These are phyloP conservation scores for Orthosia gracilis DNA, from an alignment of 2,888 invertebrate species.

Conservation along the genomic window DNA sequence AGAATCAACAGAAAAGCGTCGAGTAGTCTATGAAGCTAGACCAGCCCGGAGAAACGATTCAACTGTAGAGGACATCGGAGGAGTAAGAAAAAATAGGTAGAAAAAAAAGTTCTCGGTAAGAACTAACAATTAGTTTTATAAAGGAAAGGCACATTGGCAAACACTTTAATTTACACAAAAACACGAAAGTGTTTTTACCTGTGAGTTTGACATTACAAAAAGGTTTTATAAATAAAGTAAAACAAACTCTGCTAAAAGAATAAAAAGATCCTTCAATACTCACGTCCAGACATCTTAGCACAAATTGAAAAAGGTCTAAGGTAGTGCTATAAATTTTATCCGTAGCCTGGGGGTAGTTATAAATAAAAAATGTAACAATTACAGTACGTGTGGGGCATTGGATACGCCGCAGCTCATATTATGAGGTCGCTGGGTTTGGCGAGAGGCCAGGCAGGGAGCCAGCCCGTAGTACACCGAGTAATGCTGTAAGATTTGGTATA, in stretches of 20 bases:
- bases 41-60: too few relatives aligned
- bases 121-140: neutral
- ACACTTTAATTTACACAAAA: neutral
- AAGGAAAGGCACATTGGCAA: neutral
- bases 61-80: too few relatives aligned
- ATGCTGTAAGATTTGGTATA: neutral
- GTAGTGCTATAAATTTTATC: constrained; percentile 54
- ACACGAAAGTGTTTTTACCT: constrained; percentile 10
- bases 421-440: constrained; percentile 63
- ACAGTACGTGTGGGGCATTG: constrained; percentile 53
- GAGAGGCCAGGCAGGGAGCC: constrained; percentile 50
- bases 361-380: constrained; percentile 65
- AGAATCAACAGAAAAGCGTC: too few relatives aligned
- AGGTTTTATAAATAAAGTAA: constrained; percentile 37
- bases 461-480: neutral
- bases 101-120: too few relatives aligned
- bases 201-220: constrained; percentile 24
- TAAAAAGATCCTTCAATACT: constrained; percentile 21
- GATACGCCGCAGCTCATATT: constrained; percentile 59
- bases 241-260: constrained; percentile 29
- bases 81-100: too few relatives aligned
- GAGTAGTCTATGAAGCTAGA: too few relatives aligned
- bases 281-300: constrained; percentile 37
- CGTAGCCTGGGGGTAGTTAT: constrained; percentile 36
- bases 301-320: constrained; percentile 65